Conservation (phyloP, 2,797 vertebrate genomes). For the Falco naumanni region DNA sequence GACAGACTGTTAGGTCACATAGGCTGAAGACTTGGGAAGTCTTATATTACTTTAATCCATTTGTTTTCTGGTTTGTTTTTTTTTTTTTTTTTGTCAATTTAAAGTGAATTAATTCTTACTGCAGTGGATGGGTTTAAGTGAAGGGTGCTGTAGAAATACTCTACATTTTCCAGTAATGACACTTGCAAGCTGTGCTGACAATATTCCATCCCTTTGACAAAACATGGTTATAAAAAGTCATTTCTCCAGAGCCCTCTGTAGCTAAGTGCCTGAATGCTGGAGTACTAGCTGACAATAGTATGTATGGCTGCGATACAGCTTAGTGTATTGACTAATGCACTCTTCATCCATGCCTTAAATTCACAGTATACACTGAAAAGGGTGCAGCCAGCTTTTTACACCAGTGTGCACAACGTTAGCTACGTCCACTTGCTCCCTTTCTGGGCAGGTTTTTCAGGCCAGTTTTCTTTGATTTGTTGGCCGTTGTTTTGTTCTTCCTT, state of each 20-base stretch:
- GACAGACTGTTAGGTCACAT: background rate
- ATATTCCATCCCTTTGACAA: constrained; percentile 16
- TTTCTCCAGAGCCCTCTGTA: constrained; percentile 13
- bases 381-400: background rate
- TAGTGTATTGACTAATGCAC: background rate
- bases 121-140: background rate
- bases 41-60: background rate
- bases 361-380: background rate
- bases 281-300: background rate
- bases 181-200: constrained; percentile 13
- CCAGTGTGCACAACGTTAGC: rapidly evolving
- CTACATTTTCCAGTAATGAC: background rate
- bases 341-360: background rate
- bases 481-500: background rate
- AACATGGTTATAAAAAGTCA: background rate
- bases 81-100: background rate
- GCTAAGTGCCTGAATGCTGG: background rate
- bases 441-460: background rate
- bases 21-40: background rate
- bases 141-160: background rate
- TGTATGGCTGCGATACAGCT: background rate
- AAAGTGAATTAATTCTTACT: background rate
- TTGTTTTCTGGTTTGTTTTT: background rate
- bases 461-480: background rate
- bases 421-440: background rate